Conservation (phyloP, 2,797 vertebrate genomes). For the Sebastolobus alascanus region DNA sequence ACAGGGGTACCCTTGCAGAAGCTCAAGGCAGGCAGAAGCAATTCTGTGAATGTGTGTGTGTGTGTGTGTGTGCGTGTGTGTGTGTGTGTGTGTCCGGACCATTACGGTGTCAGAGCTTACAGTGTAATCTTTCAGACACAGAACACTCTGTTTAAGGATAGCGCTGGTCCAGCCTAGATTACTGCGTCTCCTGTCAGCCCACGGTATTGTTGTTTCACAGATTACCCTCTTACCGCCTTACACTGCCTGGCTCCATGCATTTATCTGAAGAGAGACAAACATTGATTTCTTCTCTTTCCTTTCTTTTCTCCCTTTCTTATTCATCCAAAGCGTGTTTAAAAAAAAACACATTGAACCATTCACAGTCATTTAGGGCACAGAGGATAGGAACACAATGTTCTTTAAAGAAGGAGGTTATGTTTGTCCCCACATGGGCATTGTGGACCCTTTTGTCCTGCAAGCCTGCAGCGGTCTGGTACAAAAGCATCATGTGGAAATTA, state of each 20-base stretch:
- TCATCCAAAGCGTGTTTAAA: constrained; percentile 59
- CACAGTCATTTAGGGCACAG: constrained; percentile 52
- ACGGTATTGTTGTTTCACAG: constrained; percentile 78
- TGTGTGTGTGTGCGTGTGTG: constrained; percentile 18
- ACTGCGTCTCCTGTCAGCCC: constrained; percentile 73
- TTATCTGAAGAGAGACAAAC: constrained; percentile 75
- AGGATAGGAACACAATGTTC: constrained; percentile 42
- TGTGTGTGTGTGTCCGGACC: constrained; percentile 56
- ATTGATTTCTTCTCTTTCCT: constrained; percentile 76
- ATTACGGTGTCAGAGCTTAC: constrained; percentile 76
- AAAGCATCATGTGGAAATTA: constrained; percentile 19
- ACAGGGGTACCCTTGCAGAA: constrained; percentile 43
- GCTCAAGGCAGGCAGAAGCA: constrained; percentile 45
- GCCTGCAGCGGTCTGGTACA: constrained; percentile 8
- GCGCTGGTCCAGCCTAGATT: constrained; percentile 75
- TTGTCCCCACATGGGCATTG: constrained; percentile 16
- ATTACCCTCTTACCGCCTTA: constrained; percentile 75
- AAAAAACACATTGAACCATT: constrained; percentile 48
- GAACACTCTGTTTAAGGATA: constrained; percentile 77
- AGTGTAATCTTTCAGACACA: constrained; percentile 77
- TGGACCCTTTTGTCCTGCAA: constrained; percentile 35
- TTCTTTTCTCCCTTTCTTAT: constrained; percentile 60
- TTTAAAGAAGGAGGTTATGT: constrained; percentile 21
- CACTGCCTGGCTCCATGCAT: constrained; percentile 63
- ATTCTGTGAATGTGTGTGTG: constrained; percentile 4